Evolutionary conservation across 2,888 invertebrate species (phyloP), one percentile per base, ranked within the genome.

Genomic region (Eilema sororculum): DNA sequence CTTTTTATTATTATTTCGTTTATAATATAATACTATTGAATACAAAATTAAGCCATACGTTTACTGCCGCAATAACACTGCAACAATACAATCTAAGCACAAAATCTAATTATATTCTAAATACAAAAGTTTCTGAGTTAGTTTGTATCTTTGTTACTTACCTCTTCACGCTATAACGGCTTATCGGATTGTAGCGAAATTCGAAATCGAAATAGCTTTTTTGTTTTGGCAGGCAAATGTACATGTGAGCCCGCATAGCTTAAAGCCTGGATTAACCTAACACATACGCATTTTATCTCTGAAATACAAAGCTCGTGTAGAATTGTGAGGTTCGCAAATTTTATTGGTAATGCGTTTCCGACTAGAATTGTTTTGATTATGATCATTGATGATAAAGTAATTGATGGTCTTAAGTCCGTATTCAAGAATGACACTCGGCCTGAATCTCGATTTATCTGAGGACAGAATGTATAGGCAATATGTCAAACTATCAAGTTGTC

Each of bases 111-210:
- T 20, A 20, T 20, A 46, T 20, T 46, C n/a, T 52, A n/a, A 52
- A 52, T n/a, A 9, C n/a, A 52, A 52, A n/a, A 52, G n/a, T 52
- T 52, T n/a, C 52, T n/a, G 52, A 52, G 46, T 46, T 20, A 46
- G n/a, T 52, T 52, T 52, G 52, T n/a, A n/a, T n/a, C n/a, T 52
- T n/a, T n/a, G 52, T 52, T 52, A n/a, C 52, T 52, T 52, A n/a
- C 52, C 52, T n/a, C 52, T 52, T 52, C 52, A 52, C n/a, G 20
- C 52, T n/a, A n/a, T n/a, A 52, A 52, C 52, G 52, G 52, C 52
- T 52, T 52, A 52, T 52, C n/a, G 20, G 52, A 52, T 52, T 52
- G 52, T n/a, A 52, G 20, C 20, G 6, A 46, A 52, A n/a, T n/a
- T 52, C 52, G n/a, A 52, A 52, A 52, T 52, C 52, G n/a, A 52